phyloP scores from a whole-genome alignment of 2,888 invertebrate species.

The Tanytarsus gracilentus region DNA sequence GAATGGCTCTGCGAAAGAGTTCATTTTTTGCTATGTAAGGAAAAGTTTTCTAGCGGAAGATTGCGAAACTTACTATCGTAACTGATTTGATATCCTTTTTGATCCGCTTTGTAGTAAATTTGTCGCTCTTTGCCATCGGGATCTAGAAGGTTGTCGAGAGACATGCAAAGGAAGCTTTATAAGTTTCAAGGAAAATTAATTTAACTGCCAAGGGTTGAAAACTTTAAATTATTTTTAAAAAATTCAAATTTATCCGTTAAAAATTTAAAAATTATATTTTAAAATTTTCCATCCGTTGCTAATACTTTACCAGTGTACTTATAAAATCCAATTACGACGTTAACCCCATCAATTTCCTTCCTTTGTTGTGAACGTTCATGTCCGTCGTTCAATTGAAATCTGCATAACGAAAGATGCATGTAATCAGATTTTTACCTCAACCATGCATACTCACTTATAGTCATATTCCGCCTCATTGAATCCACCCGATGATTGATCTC shows the following conservation, averaged over 20 bases:
- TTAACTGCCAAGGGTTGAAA: neutral
- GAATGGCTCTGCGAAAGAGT: constrained; percentile 13
- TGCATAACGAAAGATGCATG: neutral
- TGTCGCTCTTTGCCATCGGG: constrained; percentile 16
- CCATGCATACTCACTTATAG: constrained; percentile 10
- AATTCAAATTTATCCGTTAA: too few species aligned
- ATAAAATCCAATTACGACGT: constrained; percentile 18
- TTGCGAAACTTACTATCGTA: constrained; percentile 16
- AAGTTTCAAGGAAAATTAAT: neutral
- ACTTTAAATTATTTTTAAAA: neutral
- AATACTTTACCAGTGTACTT: constrained; percentile 6
- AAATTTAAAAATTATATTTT: too few species aligned
- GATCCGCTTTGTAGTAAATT: constrained; percentile 25
- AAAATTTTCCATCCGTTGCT: too few species aligned
- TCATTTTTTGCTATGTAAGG: too few species aligned
- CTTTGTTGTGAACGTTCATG: constrained; percentile 11
- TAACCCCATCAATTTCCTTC: constrained; percentile 1
- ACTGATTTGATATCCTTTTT: constrained; percentile 22
- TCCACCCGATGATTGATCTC: constrained; percentile 3
- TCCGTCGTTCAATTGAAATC: constrained; percentile 18
- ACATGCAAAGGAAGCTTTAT: neutral
- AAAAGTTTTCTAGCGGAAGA: neutral
- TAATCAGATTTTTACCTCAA: neutral
- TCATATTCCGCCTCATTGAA: constrained; percentile 24
- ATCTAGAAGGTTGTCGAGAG: neutral